These are phyloP conservation scores for Brienomyrus longianalis DNA, from an alignment of 2,113 vertebrate species.

Conservation along the genomic window DNA sequence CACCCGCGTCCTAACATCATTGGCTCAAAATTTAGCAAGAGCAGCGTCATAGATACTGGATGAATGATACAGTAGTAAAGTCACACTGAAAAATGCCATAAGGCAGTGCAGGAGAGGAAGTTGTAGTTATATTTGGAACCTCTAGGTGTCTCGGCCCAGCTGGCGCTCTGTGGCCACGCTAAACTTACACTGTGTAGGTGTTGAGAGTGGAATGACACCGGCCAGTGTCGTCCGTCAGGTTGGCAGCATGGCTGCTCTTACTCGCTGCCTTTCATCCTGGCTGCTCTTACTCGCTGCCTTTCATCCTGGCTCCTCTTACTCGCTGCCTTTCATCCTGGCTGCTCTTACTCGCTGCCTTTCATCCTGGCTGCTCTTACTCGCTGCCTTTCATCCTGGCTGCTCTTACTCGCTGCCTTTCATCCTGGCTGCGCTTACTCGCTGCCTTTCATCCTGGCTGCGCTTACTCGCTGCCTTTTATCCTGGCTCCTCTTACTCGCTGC, in stretches of 20 bases:
- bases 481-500: too few species aligned
- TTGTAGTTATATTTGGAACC: not conserved
- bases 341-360: too few species aligned
- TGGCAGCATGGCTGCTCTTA: not conserved
- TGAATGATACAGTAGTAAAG: too few species aligned
- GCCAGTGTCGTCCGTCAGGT: not conserved
- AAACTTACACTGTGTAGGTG: not conserved
- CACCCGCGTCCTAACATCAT: not conserved
- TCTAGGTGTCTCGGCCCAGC: not conserved
- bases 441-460: too few species aligned
- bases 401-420: too few species aligned
- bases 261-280: not conserved
- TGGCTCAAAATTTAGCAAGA: not conserved
- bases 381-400: too few species aligned
- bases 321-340: too few species aligned
- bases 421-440: too few species aligned
- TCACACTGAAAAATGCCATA: not conserved
- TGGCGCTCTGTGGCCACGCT: not conserved
- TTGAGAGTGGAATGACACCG: not conserved
- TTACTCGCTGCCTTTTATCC: too few species aligned
- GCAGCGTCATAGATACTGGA: not conserved
- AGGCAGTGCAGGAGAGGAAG: not conserved
- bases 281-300: too few species aligned
- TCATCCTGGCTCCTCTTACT: too few species aligned
- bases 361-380: too few species aligned